These are phyloP conservation scores for Chionis minor DNA, from an alignment of 2,113 vertebrate genomes.

Conservation along the genomic window DNA sequence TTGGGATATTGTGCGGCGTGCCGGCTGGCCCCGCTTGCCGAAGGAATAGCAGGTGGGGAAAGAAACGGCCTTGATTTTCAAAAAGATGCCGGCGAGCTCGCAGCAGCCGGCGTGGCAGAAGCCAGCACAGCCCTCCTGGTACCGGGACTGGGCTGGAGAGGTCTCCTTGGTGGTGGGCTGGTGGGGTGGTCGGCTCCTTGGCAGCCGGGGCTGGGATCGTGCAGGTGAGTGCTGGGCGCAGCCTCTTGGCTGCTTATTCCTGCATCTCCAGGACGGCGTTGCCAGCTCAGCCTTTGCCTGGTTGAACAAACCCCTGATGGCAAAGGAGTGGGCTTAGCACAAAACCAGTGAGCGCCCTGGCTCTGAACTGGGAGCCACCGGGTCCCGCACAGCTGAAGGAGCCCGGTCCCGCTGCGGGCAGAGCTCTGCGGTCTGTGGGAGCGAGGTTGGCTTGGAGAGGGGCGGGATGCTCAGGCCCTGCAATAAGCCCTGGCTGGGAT, in stretches of 20 bases:
- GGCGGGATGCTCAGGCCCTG: not conserved
- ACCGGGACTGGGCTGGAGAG: not conserved
- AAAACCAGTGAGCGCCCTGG: not conserved
- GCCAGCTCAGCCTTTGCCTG: not conserved
- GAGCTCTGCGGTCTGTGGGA: not conserved
- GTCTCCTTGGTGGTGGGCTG: not conserved
- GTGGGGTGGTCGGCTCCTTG: not conserved
- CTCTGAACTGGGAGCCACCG: not conserved
- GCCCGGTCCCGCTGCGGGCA: not conserved
- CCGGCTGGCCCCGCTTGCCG: not conserved
- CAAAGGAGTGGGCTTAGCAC: not conserved
- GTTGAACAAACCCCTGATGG: not conserved
- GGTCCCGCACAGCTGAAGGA: not conserved
- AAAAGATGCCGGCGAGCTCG: not conserved
- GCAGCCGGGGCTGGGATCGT: not conserved
- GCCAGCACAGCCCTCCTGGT: not conserved
- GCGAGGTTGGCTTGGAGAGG: not conserved
- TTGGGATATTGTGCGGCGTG: conserved; percentile 11
- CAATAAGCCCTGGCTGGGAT: not conserved
- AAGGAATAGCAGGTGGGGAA: conserved; percentile 34
- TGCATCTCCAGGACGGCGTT: accelerated
- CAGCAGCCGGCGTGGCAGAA: not conserved
- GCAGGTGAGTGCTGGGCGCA: not conserved
- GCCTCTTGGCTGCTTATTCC: not conserved
- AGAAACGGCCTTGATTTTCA: conserved; percentile 25